Base-by-base conservation (phyloP, 2,888 invertebrate species). In the Aradus depressus region DNA sequence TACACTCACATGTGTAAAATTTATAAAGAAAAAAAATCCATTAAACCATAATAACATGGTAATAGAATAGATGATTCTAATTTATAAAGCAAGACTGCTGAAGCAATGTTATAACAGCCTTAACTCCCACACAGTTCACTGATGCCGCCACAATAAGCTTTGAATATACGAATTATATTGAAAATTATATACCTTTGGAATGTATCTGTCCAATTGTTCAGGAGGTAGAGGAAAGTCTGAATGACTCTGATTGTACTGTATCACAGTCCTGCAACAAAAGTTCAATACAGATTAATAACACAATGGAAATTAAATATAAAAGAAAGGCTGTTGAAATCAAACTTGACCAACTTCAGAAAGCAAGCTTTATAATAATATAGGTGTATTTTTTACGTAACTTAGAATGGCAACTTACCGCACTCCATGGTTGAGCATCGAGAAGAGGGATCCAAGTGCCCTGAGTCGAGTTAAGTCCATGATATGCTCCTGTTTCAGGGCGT, bases 391-490 rank as follows among this genome's bases (percentile, higher is more conserved):
- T 18, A 39, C 8, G 19, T 50, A 34, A 32, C 8, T 37, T 5
- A 28, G 38, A 43, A 26, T 37, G 25, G n/a, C 3, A 49, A 31
- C 34, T 66, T 75, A 84, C 73, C 88, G 77, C 26, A 86, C 88
- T 19, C 88, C 81, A 66, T 97, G 90, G 70, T 97, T 97, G 37
- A 98, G 71, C 93, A 98, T 96, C 3, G 96, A 95, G 70, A 98
- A 98, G 50, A 98, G 73, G 0, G 96, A 93, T 49, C 90, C 90
- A 2, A 98, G 75, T 2, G 98, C 96, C 50, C 98, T 75, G 58
- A 97, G 76, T n/a, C 93, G 77, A 0, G 97, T 98, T 67, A 97
- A 97, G 72, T 97, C 97, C 98, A 98, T 98, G 43, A 98, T 88
- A 65, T 99, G 98, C 65, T 98, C 97, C 63, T 91, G 86, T 23